Percentiles rank a stretch among this genome's conserved stretches.
Evolutionary conservation across 2,888 invertebrate genomes (phyloP).

Genomic region (Luffia ferchaultella): DNA sequence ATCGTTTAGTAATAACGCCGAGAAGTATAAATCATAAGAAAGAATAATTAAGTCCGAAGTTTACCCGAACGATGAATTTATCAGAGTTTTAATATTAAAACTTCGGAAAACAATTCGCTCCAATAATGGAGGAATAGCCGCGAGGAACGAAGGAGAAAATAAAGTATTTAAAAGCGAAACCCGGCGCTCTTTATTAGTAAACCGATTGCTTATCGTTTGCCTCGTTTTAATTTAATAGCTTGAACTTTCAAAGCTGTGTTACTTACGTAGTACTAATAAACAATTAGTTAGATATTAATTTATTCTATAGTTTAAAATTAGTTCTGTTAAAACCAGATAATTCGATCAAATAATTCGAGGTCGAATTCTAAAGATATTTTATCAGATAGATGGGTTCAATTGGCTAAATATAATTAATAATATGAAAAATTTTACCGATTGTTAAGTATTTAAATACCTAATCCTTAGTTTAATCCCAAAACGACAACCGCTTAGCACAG

Average conservation of each 20-base stretch:
- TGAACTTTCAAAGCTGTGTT: slow-evolving; percentile 11
- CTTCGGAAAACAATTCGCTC: slow-evolving; percentile 52
- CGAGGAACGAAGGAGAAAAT: slow-evolving; percentile 42
- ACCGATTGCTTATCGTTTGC: slow-evolving; percentile 21
- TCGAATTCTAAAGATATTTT: too few species aligned
- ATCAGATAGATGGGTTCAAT: too few species aligned
- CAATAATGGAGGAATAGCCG: slow-evolving; percentile 42
- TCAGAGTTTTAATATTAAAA: slow-evolving; percentile 40
- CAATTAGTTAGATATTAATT: too few species aligned
- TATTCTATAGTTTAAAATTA: too few species aligned
- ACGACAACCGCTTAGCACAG: too few species aligned
- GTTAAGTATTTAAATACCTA: too few species aligned
- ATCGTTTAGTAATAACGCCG: not conserved
- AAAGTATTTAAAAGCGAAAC: slow-evolving; percentile 42
- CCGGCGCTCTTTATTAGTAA: slow-evolving; percentile 36
- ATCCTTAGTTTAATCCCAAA: too few species aligned
- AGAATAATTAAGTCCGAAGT: slow-evolving; percentile 8
- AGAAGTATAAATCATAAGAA: slow-evolving; percentile 1
- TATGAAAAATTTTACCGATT: too few species aligned
- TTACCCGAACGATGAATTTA: slow-evolving; percentile 22
- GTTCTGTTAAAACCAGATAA: too few species aligned
- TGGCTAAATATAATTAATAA: too few species aligned
- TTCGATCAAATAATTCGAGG: too few species aligned
- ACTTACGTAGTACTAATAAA: not conserved
- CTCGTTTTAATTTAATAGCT: slow-evolving; percentile 18